Base-by-base conservation (phyloP, 2,113 vertebrate genomes). In the Varanus salvator region DNA sequence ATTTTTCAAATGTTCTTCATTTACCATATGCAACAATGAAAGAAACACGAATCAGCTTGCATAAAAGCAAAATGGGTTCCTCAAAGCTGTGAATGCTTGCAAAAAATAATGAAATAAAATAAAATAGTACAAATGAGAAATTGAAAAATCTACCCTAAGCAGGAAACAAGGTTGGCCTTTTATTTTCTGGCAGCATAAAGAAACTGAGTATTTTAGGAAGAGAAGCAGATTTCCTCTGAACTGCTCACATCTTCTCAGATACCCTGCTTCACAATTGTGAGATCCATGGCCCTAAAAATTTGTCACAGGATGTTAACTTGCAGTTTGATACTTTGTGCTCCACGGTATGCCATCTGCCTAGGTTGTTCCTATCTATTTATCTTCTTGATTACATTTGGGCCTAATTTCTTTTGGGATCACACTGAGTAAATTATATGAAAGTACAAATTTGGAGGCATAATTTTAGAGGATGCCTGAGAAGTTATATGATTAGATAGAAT, bases 1-100 rank as follows among this genome's bases (percentile, higher is more conserved):
- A 27, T 71, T 60, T 60, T 60, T 66, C 88, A 90, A 86, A 50
- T 84, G 90, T 80, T 90, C 84, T 86, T 82, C 72, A 68, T 66
- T 29, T 1, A 57, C 78, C 90, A 81, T 75, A 69, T 31, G 93
- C 84, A 91, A 74, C 34, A 69, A 3, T 68, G 60, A 91, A 38
- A 77, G 4, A 8, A 82, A 29, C 31, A n/a, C 44, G 23, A 85
- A 34, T 85, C 31, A 54, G 69, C 48, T 54, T 74, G 69, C 69
- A 85, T n/a, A 74, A 54, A 71, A 84, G 23, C 72, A 19, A 34
- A 8, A 44, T 75, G 17, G 74, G 19, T 75, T 75, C 38, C n/a
- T 38, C 34, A 38, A 6, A 75, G 38, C 34, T 7, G 21, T 34
- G 19, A 75, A n/a, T n/a, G 6, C 17, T 17, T 75, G 34, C 9